phyloP scores from a whole-genome alignment of 1,140 invertebrate genomes.

The Danaus melanippus region DNA sequence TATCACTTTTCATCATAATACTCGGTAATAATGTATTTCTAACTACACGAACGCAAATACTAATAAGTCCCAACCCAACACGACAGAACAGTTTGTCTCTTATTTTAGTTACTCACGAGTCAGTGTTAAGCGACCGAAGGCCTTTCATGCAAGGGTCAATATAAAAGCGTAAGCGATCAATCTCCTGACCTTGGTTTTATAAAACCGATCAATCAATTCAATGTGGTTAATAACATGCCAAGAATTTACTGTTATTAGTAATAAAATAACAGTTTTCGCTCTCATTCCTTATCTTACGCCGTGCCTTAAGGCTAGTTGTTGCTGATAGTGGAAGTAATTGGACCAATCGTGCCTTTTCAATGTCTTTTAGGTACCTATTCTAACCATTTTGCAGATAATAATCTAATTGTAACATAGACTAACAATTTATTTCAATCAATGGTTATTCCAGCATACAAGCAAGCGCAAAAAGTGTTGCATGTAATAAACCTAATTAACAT shows the following conservation, averaged over 20 bases:
- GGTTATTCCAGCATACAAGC: neutral
- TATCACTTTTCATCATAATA: too few species aligned
- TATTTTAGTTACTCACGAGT: conserved; percentile 5
- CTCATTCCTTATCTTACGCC: conserved; percentile 22
- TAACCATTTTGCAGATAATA: conserved; percentile 22
- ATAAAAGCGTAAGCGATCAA: conserved; percentile 28
- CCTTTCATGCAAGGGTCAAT: conserved; percentile 25
- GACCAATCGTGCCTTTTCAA: conserved; percentile 32
- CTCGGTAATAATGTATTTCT: too few species aligned
- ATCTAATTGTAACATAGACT: conserved; percentile 20
- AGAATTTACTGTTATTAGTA: conserved; percentile 15
- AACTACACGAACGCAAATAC: too few species aligned
- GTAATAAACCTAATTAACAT: too few species aligned
- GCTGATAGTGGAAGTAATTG: conserved; percentile 45
- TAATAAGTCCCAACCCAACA: too few species aligned
- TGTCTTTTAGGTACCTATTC: conserved; percentile 22
- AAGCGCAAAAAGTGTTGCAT: neutral
- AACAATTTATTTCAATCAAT: conserved; percentile 17
- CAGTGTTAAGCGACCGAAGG: conserved; percentile 36
- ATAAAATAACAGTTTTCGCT: conserved; percentile 14
- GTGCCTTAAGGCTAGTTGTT: conserved; percentile 28
- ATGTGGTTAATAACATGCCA: conserved; percentile 12
- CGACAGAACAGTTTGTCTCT: too few species aligned
- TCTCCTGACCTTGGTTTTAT: conserved; percentile 18
- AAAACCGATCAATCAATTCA: conserved; percentile 12